Percentiles rank a stretch among this genome's conserved stretches.
Evolutionary conservation across 2,113 vertebrate genomes (phyloP).

Genomic region (Eurystomus gularis): DNA sequence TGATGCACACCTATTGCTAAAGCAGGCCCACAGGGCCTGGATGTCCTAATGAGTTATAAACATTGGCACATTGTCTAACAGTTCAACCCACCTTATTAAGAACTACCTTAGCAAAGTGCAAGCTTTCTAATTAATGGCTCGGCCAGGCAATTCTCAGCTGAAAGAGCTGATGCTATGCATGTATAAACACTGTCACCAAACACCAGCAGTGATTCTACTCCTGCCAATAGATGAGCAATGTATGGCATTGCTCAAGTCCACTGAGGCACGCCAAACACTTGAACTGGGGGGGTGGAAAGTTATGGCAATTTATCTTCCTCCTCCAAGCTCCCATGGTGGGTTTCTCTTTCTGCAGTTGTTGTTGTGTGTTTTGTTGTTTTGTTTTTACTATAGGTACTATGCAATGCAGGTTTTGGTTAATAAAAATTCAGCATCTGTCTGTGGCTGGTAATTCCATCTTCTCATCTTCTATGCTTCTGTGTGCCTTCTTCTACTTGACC

Average conservation of each 20-base stretch:
- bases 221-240: background rate
- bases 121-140: background rate
- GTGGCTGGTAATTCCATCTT: background rate
- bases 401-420: background rate
- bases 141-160: background rate
- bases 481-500: background rate
- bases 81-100: background rate
- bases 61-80: background rate
- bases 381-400: background rate
- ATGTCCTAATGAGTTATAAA: background rate
- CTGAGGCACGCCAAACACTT: background rate
- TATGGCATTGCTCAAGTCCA: background rate
- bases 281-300: background rate
- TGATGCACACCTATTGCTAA: background rate
- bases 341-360: background rate
- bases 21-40: background rate
- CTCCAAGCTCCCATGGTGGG: background rate
- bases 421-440: background rate
- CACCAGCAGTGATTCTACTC: background rate
- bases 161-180: background rate
- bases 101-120: background rate
- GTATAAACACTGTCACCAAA: background rate
- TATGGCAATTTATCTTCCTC: constrained; percentile 7
- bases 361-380: background rate
- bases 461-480: background rate